phyloP scores from a whole-genome alignment of 2,888 invertebrate genomes.

The Plutella xylostella region DNA sequence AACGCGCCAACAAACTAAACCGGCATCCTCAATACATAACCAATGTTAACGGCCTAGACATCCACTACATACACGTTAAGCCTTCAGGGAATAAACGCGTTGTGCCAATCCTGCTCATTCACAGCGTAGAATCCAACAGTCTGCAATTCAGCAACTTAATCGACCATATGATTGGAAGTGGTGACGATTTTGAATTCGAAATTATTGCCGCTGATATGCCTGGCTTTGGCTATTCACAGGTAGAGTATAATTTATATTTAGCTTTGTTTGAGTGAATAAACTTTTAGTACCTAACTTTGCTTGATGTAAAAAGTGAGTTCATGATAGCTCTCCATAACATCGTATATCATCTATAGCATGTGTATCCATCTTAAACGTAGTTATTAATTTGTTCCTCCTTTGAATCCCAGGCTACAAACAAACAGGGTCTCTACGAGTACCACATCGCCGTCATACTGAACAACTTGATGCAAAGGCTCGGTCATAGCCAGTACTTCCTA shows the following conservation, averaged over 20 bases:
- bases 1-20: constrained; percentile 78
- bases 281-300: not conserved
- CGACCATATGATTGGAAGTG: constrained; percentile 12
- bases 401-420: not conserved
- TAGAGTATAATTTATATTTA: constrained; percentile 4
- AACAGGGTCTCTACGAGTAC: not conserved
- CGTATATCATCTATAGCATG: too few species aligned
- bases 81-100: constrained; percentile 35
- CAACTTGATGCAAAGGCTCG: not conserved
- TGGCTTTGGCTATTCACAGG: constrained; percentile 17
- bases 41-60: constrained; percentile 76
- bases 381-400: too few species aligned
- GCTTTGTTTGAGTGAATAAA: not conserved
- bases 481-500: not conserved
- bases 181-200: constrained; percentile 61
- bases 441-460: constrained; percentile 2
- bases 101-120: constrained; percentile 7
- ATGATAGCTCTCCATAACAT: not conserved
- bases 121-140: constrained; percentile 53
- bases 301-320: not conserved
- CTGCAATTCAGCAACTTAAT: not conserved
- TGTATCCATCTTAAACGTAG: too few species aligned
- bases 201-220: constrained; percentile 48
- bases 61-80: constrained; percentile 82
- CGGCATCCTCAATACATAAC: constrained; percentile 80